A percentile compares a stretch with the other conserved stretches of the same genome.
These are phyloP conservation scores for Saxicola maurus DNA, from an alignment of 2,797 vertebrate species.

Conservation along the genomic window DNA sequence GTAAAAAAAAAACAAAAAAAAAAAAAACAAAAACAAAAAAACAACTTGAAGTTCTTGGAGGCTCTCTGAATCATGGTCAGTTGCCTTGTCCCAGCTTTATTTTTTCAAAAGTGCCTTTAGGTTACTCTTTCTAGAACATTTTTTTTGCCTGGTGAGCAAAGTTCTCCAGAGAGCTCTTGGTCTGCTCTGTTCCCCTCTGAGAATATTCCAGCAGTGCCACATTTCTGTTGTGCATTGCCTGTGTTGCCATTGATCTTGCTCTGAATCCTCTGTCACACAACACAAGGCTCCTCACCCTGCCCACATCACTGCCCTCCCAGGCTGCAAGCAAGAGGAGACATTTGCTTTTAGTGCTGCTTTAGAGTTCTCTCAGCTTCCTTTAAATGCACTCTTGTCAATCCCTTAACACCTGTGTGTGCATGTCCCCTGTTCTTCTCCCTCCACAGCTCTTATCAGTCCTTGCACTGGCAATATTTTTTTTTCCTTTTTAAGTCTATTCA, in stretches of 20 bases:
- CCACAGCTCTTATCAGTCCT: not conserved
- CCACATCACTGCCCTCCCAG: rapidly evolving
- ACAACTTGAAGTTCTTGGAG: not conserved
- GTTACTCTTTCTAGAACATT: not conserved
- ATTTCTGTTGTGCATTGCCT: not conserved
- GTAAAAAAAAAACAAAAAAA: not conserved
- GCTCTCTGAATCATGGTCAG: not conserved
- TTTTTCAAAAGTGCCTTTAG: not conserved
- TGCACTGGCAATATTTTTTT: not conserved
- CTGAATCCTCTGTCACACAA: not conserved
- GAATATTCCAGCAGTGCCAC: not conserved
- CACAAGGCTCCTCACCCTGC: not conserved
- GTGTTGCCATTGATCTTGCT: not conserved
- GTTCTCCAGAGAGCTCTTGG: not conserved
- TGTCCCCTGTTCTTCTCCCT: rapidly evolving
- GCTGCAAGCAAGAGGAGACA: not conserved
- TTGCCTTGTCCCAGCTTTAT: not conserved
- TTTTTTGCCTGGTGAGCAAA: not conserved
- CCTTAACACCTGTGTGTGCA: not conserved
- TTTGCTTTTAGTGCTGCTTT: not conserved
- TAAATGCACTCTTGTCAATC: not conserved
- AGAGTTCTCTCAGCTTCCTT: not conserved
- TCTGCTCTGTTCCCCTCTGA: not conserved
- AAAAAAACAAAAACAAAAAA: not conserved
- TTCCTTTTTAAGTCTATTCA: not conserved